These are phyloP conservation scores for Prosapia bicincta DNA, from an alignment of 2,888 invertebrate species.

Conservation along the genomic window DNA sequence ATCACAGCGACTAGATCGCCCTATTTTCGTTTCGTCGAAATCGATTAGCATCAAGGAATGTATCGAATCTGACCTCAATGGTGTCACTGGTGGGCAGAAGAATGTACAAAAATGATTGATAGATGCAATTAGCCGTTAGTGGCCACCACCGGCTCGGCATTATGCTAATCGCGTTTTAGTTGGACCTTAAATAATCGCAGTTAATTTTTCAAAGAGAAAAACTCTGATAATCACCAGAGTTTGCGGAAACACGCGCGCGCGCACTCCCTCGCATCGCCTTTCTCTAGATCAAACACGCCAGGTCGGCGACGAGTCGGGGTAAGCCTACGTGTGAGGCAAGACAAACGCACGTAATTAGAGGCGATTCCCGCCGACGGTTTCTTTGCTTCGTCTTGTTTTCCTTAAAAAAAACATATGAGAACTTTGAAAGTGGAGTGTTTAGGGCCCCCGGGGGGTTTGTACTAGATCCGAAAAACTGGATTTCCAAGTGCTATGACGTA, in stretches of 20 bases:
- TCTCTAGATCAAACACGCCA: neutral
- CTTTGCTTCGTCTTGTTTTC: neutral
- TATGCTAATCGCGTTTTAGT: neutral
- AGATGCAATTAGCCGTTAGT: neutral
- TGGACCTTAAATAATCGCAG: neutral
- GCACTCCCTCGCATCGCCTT: neutral
- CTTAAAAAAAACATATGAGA: neutral
- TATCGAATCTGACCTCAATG: neutral
- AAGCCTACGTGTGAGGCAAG: neutral
- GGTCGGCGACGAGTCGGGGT: neutral
- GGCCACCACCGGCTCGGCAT: neutral
- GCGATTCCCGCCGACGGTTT: neutral
- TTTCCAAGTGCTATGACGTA: too few species aligned
- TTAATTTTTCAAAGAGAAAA: neutral
- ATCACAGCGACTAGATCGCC: neutral
- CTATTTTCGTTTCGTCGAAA: neutral
- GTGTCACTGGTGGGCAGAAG: neutral
- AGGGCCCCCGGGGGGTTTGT: neutral
- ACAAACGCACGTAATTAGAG: neutral
- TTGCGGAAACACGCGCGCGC: neutral
- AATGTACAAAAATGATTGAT: neutral
- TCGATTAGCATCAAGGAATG: neutral
- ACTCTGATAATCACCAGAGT: neutral
- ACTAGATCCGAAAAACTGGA: neutral
- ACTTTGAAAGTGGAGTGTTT: neutral